These are phyloP conservation scores for Mimachlamys varia DNA, from an alignment of 2,888 invertebrate species.

Conservation along the genomic window DNA sequence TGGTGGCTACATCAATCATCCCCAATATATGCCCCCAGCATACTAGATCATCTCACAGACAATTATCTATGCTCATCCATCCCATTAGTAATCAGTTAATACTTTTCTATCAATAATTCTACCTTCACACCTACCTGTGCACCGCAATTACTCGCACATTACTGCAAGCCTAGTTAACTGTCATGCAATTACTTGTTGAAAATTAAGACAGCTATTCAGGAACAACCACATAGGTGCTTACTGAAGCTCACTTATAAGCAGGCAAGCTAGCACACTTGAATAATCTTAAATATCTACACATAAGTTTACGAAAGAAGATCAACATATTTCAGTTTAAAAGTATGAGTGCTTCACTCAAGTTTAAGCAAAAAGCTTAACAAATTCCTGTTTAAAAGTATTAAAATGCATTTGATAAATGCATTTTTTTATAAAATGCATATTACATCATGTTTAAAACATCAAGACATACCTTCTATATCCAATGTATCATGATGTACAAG, in stretches of 20 bases:
- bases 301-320: neutral
- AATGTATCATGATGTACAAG: neutral
- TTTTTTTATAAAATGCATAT: neutral
- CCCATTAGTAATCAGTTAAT: constrained; percentile 21
- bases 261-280: neutral
- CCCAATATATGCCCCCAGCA: constrained; percentile 26
- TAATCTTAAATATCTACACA: neutral
- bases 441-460: neutral
- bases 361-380: neutral
- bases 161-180: neutral
- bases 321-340: neutral
- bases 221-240: neutral
- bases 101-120: constrained; percentile 3
- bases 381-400: neutral
- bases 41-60: constrained; percentile 23
- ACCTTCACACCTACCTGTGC: constrained; percentile 25
- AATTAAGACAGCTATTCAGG: neutral
- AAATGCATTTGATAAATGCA: neutral
- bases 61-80: constrained; percentile 23
- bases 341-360: neutral
- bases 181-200: neutral
- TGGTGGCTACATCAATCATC: constrained; percentile 16
- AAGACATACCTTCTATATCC: neutral
- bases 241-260: neutral
- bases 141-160: neutral